Evolutionary conservation across 2,113 vertebrate species (phyloP).

Genomic region (Mesembrinibis cayennensis): DNA sequence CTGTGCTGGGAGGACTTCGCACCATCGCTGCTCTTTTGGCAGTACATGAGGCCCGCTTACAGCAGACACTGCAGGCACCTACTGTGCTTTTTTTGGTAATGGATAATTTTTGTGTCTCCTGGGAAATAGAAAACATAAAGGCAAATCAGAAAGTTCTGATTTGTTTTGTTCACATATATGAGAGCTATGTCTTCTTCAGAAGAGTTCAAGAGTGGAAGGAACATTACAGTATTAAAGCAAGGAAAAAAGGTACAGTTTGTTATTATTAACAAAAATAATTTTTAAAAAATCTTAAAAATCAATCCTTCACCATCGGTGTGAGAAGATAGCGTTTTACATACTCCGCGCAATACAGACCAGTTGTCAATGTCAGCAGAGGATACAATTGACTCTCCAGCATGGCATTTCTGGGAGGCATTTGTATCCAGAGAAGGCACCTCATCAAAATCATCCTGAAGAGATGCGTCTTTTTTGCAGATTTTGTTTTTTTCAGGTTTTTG

Average conservation of each 20-base stretch:
- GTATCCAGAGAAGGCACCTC: not conserved
- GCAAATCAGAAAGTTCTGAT: not conserved
- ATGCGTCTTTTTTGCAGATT: not conserved
- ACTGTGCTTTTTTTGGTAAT: not conserved
- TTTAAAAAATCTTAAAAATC: not conserved
- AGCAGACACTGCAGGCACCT: not conserved
- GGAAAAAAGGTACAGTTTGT: not conserved
- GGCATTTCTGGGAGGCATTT: not conserved
- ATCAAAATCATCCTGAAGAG: not conserved
- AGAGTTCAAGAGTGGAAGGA: not conserved
- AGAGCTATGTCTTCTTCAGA: not conserved
- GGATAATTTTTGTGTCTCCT: not conserved
- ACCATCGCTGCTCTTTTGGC: not conserved
- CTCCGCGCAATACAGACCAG: fast-evolving
- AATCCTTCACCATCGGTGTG: not conserved
- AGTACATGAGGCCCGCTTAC: not conserved
- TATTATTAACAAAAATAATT: not conserved
- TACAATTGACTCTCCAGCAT: not conserved
- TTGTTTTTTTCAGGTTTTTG: not conserved
- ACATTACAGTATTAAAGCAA: not conserved
- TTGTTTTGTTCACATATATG: not conserved
- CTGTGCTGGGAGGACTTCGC: not conserved
- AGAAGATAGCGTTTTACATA: not conserved
- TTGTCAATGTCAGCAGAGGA: not conserved
- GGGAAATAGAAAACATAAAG: not conserved